Base-by-base conservation (phyloP, 2,113 vertebrate species). In the Aix galericulata region DNA sequence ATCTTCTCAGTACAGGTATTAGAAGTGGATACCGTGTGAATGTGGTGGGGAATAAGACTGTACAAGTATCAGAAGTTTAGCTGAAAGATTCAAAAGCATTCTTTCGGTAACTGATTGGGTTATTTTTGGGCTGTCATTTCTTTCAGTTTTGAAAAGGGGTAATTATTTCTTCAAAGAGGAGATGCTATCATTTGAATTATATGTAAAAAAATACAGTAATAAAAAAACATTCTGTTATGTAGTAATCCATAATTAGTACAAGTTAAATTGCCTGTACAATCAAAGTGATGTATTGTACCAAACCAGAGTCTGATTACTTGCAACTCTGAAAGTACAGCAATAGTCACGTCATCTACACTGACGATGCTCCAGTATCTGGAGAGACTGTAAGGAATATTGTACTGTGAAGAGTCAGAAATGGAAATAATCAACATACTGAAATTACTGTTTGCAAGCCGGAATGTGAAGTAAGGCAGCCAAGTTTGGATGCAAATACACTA, bases 71-170 rank as follows among this genome's bases (percentile, higher is more conserved):
- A 64, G 69, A 80, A 87, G 64, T 80, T 93, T 88, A 80, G 91
- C 71, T 94, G 76, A 92, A 94, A 81, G 76, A 82, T 76, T 80
- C 31, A 17, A 8, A 84, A 69, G 55, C 0, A 0, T 74, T 62
- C 16, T 86, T 96, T 89, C 52, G 77, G 32, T 88, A 83, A 84
- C 34, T 77, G 60, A 71, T 76, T 20, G 88, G 74, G 88, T 86
- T 93, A 64, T 91, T 95, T 97, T 95, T 60, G 31, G 17, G 63
- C 62, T 94, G 46, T 44, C 34, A 34, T 64, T 92, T 89, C 20
- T 79, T 93, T 95, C 8, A 6, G 58, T 91, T 93, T 82, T 36
- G 88, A 63, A 89, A 85, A 73, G 25, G 11, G 22, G 13, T 73
- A 53, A 38, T 71, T 86, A 71, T 84, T 85, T 73, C 23, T 66